Evolutionary conservation across 2,888 invertebrate genomes (phyloP).

Genomic region (Torymus texanus): DNA sequence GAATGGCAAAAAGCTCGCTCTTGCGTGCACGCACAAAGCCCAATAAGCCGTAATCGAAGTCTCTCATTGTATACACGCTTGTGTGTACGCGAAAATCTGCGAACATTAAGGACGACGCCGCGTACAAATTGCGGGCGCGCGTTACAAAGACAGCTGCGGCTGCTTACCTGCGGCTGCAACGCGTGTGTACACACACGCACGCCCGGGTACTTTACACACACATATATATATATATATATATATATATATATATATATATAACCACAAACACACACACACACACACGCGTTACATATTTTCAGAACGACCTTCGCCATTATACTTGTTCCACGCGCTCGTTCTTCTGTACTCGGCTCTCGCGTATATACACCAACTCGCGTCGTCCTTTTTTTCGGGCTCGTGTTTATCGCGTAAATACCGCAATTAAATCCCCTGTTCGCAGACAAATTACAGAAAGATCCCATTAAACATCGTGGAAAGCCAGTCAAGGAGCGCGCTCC

Average conservation of each 20-base stretch:
- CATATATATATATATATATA: not conserved
- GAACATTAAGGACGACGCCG: conserved; percentile 35
- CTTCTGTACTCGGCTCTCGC: not conserved
- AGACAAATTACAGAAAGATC: conserved; percentile 55
- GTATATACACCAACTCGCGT: too few species aligned
- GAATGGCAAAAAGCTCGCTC: too few species aligned
- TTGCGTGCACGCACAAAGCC: not conserved
- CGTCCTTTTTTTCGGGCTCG: conserved; percentile 13
- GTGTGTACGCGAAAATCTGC: conserved; percentile 35
- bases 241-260: conserved; percentile 2
- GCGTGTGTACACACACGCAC: too few species aligned
- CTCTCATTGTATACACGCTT: not conserved
- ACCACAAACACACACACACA: too few species aligned
- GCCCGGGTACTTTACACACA: not conserved
- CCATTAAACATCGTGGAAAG: conserved; percentile 54
- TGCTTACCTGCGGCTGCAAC: too few species aligned
- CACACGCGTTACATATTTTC: conserved; percentile 37
- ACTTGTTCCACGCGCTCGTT: conserved; percentile 8
- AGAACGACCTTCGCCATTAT: conserved; percentile 38
- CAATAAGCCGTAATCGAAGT: conserved; percentile 1
- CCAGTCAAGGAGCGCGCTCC: conserved; percentile 10
- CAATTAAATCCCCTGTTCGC: conserved; percentile 55
- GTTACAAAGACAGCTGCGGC: not conserved
- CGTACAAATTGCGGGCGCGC: conserved; percentile 35
- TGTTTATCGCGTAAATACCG: conserved; percentile 55